These are phyloP conservation scores for Cremastobaeus sp. DNA, from an alignment of 2,888 invertebrate genomes.

Conservation along the genomic window DNA sequence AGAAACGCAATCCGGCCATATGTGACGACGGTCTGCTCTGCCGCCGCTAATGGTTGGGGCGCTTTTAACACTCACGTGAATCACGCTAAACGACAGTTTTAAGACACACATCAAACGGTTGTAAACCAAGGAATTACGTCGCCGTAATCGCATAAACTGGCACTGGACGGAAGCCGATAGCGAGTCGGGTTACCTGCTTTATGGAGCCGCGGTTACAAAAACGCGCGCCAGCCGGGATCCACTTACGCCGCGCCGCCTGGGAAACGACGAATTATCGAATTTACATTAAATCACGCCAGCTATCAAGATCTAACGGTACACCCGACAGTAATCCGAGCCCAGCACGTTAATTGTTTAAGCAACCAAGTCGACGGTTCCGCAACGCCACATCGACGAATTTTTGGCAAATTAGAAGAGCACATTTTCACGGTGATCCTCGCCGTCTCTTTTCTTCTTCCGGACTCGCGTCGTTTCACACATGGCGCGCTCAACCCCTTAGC, in stretches of 20 bases:
- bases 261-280: constrained; percentile 48
- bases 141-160: constrained; percentile 40
- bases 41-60: constrained; percentile 28
- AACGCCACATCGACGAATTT: not conserved
- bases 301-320: constrained; percentile 40
- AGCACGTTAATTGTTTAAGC: constrained; percentile 32
- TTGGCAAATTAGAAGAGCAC: constrained; percentile 28
- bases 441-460: constrained; percentile 21
- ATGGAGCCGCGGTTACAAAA: constrained; percentile 48
- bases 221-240: constrained; percentile 32
- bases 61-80: too few relatives aligned
- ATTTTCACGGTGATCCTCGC: constrained; percentile 20
- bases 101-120: constrained; percentile 19
- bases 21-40: constrained; percentile 50
- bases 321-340: constrained; percentile 31
- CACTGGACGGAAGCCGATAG: constrained; percentile 37
- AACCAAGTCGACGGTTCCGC: too few relatives aligned
- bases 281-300: constrained; percentile 24
- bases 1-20: constrained; percentile 47
- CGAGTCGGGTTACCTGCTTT: constrained; percentile 42
- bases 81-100: too few relatives aligned
- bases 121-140: constrained; percentile 47
- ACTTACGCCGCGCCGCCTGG: constrained; percentile 40
- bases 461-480: constrained; percentile 60
- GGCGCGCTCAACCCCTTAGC: constrained; percentile 61